Evolutionary conservation across 64 coral and sea anemone species (phyloP).

Genomic region (Montipora cactus): DNA sequence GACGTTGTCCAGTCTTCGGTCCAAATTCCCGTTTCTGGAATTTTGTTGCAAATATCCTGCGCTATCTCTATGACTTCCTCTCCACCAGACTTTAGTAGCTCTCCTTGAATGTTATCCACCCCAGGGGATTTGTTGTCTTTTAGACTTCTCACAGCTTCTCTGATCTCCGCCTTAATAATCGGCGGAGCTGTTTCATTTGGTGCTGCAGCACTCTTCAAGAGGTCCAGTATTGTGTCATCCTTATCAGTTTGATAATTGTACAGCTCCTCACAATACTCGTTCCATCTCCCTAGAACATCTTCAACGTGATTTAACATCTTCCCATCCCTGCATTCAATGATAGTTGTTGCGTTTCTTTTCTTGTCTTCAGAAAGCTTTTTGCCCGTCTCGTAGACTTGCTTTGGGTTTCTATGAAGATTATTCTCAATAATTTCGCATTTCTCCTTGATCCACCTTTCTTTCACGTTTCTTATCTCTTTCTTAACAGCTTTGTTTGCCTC

Average conservation of each 20-base stretch:
- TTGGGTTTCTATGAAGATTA: conserved; percentile 17
- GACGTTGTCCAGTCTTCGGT: conserved; percentile 27
- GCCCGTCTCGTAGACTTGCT: background rate
- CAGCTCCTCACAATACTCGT: conserved; percentile 14
- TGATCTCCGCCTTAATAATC: too few species aligned
- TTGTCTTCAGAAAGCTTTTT: conserved; percentile 23
- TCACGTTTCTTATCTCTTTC: background rate
- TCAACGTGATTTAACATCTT: background rate
- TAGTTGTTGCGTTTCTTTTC: background rate
- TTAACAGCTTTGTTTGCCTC: conserved; percentile 2
- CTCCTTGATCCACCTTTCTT: background rate
- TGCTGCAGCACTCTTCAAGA: too few species aligned
- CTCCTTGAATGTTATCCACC: background rate
- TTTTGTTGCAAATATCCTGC: conserved; percentile 23
- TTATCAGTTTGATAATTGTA: background rate
- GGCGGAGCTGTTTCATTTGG: too few species aligned
- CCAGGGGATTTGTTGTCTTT: too few species aligned
- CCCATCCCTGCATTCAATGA: conserved; percentile 36
- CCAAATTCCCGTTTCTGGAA: conserved; percentile 8
- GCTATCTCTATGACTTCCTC: too few species aligned
- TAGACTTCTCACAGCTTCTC: too few species aligned
- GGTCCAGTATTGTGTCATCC: background rate
- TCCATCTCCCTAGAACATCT: conserved; percentile 23
- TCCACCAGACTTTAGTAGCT: background rate
- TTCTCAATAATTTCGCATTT: conserved; percentile 1